Evolutionary conservation across 2,888 invertebrate genomes (phyloP).

Genomic region (Nephrocerus scutellatus): DNA sequence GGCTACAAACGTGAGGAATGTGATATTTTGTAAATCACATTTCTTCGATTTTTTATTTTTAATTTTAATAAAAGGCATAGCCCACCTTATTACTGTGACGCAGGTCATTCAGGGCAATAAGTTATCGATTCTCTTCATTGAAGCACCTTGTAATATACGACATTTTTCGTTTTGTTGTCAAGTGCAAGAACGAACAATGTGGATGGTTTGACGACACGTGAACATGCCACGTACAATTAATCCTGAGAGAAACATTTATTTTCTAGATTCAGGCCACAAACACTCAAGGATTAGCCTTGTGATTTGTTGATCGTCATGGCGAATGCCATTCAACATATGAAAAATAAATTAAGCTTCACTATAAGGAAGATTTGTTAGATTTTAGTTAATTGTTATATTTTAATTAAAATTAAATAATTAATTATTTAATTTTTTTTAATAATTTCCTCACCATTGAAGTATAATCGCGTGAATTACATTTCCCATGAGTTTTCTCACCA

Average conservation of each 20-base stretch:
- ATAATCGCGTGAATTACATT: slow-evolving; percentile 27
- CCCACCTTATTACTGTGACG: too few species aligned
- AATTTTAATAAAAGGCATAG: too few species aligned
- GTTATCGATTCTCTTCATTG: too few species aligned
- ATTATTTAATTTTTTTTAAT: too few species aligned
- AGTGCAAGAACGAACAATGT: slow-evolving; percentile 12
- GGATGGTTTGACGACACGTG: slow-evolving; percentile 22
- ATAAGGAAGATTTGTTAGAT: too few species aligned
- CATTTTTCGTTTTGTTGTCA: slow-evolving; percentile 16
- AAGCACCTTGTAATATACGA: slow-evolving; percentile 5
- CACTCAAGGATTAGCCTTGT: slow-evolving; percentile 31
- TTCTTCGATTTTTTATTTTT: too few species aligned
- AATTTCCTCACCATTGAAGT: slow-evolving; percentile 23
- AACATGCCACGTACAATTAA: slow-evolving; percentile 30
- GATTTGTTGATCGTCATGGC: slow-evolving; percentile 35
- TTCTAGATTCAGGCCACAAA: slow-evolving; percentile 30
- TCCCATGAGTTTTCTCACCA: slow-evolving; percentile 8
- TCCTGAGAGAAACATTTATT: slow-evolving; percentile 32
- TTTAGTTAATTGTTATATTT: too few species aligned
- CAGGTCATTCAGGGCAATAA: too few species aligned
- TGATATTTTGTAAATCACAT: too few species aligned
- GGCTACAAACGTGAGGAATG: too few species aligned
- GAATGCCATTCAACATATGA: slow-evolving; percentile 31
- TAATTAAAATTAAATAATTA: too few species aligned
- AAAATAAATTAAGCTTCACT: too few species aligned